These are phyloP conservation scores for Hydractinia echinata DNA, from an alignment of 30 jellyfish, hydroid and myxozoan genomes.

Conservation along the genomic window DNA sequence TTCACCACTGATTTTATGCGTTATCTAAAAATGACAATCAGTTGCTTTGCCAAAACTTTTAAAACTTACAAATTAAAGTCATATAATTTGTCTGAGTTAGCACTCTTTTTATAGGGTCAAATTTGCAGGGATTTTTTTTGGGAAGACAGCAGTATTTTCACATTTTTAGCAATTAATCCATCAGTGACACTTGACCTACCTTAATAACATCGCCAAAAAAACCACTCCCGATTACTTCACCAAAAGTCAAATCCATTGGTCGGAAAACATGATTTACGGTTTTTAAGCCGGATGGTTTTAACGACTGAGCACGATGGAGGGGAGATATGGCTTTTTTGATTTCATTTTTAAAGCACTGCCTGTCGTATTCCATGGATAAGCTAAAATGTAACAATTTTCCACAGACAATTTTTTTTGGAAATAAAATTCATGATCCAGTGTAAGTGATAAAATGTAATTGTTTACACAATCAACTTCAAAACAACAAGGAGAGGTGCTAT, in stretches of 20 bases:
- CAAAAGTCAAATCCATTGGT: constrained; percentile 67
- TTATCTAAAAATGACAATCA: constrained; percentile 27
- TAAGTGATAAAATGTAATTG: not conserved
- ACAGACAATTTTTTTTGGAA: too few relatives aligned
- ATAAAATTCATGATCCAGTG: not conserved
- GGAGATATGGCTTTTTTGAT: constrained; percentile 29
- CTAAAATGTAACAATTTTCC: not conserved
- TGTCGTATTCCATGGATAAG: constrained; percentile 6
- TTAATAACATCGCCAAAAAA: constrained; percentile 77
- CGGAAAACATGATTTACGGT: constrained; percentile 57
- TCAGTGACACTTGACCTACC: constrained; percentile 22
- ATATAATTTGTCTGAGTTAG: too few relatives aligned
- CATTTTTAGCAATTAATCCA: not conserved
- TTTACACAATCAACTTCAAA: not conserved
- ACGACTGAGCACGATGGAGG: constrained; percentile 79
- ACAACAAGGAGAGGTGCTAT: too few relatives aligned
- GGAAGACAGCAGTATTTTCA: too few relatives aligned
- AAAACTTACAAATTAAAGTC: too few relatives aligned
- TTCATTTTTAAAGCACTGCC: constrained; percentile 17
- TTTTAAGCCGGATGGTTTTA: constrained; percentile 41
- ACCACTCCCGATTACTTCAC: constrained; percentile 78
- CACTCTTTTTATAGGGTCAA: too few relatives aligned
- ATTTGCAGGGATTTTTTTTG: too few relatives aligned
- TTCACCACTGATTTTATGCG: constrained; percentile 75
- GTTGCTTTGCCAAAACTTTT: too few relatives aligned